Conservation (phyloP, 1,140 invertebrate genomes). For the Drosophila tristis region DNA sequence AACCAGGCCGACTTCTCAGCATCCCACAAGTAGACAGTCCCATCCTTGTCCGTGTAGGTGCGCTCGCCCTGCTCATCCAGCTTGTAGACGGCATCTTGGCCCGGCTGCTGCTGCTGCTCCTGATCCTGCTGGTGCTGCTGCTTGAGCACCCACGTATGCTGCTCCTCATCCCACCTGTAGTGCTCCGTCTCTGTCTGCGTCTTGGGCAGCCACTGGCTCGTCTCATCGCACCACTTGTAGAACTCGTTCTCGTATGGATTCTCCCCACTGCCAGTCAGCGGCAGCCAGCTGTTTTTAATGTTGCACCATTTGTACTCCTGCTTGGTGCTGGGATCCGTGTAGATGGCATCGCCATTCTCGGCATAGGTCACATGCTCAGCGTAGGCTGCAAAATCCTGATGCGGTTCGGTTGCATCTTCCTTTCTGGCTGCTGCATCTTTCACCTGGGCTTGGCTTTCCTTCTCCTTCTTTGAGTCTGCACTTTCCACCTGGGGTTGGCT, state of each 20-base stretch:
- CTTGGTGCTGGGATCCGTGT: conserved; percentile 89
- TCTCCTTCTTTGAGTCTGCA: neutral
- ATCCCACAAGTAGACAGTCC: conserved; percentile 96
- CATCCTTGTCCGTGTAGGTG: conserved; percentile 94
- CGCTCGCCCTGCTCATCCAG: conserved; percentile 90
- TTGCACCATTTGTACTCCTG: conserved; percentile 89
- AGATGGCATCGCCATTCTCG: conserved; percentile 89
- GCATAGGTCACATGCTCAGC: conserved; percentile 86
- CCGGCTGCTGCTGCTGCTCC: conserved; percentile 28
- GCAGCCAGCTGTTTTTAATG: conserved; percentile 86
- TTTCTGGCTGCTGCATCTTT: conserved; percentile 15
- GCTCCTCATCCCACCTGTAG: conserved; percentile 82
- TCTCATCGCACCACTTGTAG: conserved; percentile 88
- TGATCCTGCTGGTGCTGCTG: conserved; percentile 21
- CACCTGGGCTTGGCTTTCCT: neutral
- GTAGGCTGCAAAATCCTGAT: conserved; percentile 83
- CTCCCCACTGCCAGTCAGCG: conserved; percentile 46
- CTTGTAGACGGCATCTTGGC: conserved; percentile 86
- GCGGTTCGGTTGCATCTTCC: conserved; percentile 6
- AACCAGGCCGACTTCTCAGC: conserved; percentile 96
- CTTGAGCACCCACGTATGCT: conserved; percentile 74
- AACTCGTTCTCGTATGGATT: conserved; percentile 88
- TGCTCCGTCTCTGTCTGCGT: conserved; percentile 83
- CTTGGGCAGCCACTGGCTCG: conserved; percentile 87
- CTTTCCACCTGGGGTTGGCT: neutral